A percentile compares a stretch with the other conserved stretches of the same genome.
Conservation (phyloP, 2,797 vertebrate genomes). For the Hippocampus kuda region DNA sequence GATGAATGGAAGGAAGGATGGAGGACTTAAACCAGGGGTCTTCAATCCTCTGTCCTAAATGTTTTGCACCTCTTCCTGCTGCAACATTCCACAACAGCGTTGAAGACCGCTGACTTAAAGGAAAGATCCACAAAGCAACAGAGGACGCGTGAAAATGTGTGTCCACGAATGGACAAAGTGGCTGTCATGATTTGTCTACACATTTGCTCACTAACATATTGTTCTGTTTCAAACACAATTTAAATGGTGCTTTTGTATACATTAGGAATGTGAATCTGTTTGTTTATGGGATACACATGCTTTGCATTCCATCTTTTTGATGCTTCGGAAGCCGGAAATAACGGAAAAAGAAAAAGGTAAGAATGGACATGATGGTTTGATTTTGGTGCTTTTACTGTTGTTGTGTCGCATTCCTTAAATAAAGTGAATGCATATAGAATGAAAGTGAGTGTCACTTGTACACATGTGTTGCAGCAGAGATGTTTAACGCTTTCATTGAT, state of each 20-base stretch:
- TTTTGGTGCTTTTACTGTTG: conserved; percentile 39
- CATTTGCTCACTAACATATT: neutral
- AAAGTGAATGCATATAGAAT: conserved; percentile 15
- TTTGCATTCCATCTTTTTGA: neutral
- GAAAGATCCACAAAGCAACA: conserved; percentile 1
- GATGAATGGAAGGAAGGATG: neutral
- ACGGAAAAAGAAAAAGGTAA: neutral
- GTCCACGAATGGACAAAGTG: neutral
- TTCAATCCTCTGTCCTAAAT: no score
- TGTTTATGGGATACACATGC: neutral
- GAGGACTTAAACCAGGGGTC: neutral
- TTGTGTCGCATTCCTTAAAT: neutral
- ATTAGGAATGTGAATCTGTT: neutral
- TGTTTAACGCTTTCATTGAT: neutral
- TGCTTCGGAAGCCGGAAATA: neutral
- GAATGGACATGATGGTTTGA: conserved; percentile 2
- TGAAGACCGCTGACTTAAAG: neutral
- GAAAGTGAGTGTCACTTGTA: neutral
- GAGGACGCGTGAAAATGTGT: neutral
- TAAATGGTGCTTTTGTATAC: conserved; percentile 19
- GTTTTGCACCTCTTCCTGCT: no score
- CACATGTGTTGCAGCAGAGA: neutral
- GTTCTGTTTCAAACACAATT: neutral
- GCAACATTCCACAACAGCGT: no score
- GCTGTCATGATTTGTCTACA: neutral